Base-by-base conservation (phyloP, 2,113 vertebrate species). In the Callocephalon fimbriatum region DNA sequence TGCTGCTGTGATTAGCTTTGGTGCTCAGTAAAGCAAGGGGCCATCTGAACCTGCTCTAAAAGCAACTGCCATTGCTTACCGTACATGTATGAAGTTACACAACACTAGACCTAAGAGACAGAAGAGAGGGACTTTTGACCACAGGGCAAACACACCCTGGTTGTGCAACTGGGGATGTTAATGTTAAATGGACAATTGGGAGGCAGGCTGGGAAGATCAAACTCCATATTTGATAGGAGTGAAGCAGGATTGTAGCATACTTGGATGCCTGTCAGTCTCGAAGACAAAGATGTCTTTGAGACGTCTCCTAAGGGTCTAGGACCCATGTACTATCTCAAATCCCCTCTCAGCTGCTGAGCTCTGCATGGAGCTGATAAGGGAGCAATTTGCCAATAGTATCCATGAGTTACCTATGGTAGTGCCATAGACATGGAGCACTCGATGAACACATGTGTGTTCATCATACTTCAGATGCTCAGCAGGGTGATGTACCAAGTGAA, bases 61-160 rank as follows among this genome's bases (percentile, higher is more conserved):
- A 68, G 5, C 1, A 8, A 7, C 5, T 44, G 1, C 12, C 0
- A 0, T 20, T 76, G 18, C 27, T 6, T 10, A 1, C 35, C 4
- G 7, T 4, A 4, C 0, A 0, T 12, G 5, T n/a, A 12, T 47
- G 18, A 44, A 32, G 12, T 50, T 67, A 42, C 37, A 63, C 21
- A 61, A 35, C 5, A 2, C 25, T 32, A 78, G 42, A 25, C 5
- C 10, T 25, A 12, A 29, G 32, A 45, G 27, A 10, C 3, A 23
- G 45, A 72, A 40, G 56, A 76, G 53, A 32, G 66, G 51, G 58
- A 72, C 45, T 62, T 50, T 35, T 35, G 47, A 62, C 66, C 20
- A 13, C 32, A 72, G 29, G 26, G 76, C 35, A 50, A 25, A 10
- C 35, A 10, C 58, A 32, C 32, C 45, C 27, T 38, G 27, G 10